Conservation (phyloP, 2,113 vertebrate species). For the Pangasianodon gigas region DNA sequence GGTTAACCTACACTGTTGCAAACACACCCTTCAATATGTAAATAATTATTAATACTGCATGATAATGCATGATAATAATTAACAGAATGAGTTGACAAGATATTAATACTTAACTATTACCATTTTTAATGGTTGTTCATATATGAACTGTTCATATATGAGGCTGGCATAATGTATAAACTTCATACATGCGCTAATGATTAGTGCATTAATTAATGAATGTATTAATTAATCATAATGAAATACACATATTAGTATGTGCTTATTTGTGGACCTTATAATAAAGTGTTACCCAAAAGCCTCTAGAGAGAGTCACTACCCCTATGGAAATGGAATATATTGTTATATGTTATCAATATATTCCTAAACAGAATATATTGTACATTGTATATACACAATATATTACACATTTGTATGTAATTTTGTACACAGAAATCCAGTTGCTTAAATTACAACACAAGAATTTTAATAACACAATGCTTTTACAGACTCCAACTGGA, state of each 20-base stretch:
- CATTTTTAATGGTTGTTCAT: not conserved
- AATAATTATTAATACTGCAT: not conserved
- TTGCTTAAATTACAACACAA: not conserved
- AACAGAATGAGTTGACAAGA: not conserved
- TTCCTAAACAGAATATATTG: not conserved
- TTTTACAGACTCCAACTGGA: conserved; percentile 1
- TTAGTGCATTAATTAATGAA: not conserved
- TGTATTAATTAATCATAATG: not conserved
- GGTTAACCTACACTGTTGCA: not conserved
- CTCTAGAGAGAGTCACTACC: not conserved
- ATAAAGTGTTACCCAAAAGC: not conserved
- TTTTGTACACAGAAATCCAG: conserved; percentile 9
- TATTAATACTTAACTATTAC: not conserved
- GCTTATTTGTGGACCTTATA: not conserved
- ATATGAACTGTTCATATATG: not conserved
- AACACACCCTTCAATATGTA: not conserved
- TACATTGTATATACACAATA: not conserved
- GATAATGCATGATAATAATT: not conserved
- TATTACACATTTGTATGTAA: not conserved
- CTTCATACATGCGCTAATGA: not conserved
- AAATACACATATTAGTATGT: not conserved
- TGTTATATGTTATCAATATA: not conserved
- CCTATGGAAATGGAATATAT: not conserved
- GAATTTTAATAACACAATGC: not conserved
- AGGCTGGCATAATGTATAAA: not conserved